Evolutionary conservation across 2,113 vertebrate species (phyloP).

Genomic region (Daphoenositta chrysoptera): DNA sequence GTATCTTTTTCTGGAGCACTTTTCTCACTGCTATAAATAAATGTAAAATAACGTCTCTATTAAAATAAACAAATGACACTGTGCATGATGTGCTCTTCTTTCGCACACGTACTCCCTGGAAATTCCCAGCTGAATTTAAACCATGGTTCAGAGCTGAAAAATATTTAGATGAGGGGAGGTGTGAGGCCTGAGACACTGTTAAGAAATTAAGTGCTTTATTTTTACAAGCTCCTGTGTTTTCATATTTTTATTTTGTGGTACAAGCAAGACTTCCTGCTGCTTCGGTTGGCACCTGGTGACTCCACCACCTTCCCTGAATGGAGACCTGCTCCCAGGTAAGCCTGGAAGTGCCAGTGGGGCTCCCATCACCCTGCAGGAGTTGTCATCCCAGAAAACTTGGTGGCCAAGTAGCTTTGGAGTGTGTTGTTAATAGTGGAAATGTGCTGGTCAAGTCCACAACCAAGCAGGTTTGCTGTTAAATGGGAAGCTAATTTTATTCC

Average conservation of each 20-base stretch:
- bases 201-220: neutral
- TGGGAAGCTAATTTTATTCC: neutral
- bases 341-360: neutral
- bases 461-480: neutral
- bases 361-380: neutral
- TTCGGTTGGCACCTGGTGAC: neutral
- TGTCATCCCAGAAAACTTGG: neutral
- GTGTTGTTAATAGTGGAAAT: neutral
- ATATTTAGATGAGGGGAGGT: neutral
- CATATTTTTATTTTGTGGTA: neutral
- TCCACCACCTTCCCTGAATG: neutral
- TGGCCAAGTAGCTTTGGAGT: neutral
- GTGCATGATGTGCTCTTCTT: neutral
- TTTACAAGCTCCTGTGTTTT: neutral
- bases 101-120: accelerated
- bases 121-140: neutral
- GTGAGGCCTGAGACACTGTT: accelerated
- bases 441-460: neutral
- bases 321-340: neutral
- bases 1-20: conserved; percentile 24
- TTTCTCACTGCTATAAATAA: conserved; percentile 29
- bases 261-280: neutral
- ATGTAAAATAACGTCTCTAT: neutral
- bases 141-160: neutral
- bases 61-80: conserved; percentile 1